Percentiles rank a stretch among this genome's conserved stretches.
Conservation (phyloP, 1,140 invertebrate genomes). For the Nasonia vitripennis region DNA sequence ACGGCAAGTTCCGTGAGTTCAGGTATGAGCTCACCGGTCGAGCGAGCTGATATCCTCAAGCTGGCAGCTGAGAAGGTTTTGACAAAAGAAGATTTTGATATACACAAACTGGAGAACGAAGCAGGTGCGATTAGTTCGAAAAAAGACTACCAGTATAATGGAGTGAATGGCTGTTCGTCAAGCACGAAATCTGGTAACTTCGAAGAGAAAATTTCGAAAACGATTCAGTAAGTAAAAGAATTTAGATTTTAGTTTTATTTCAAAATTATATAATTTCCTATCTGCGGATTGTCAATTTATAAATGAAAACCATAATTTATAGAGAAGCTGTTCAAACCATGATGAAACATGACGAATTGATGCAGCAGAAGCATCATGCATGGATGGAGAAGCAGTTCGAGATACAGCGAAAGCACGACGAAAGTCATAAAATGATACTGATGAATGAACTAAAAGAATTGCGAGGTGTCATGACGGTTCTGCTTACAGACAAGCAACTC, state of each 20-base stretch:
- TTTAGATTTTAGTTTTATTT: neutral
- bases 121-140: neutral
- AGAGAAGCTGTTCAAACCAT: conserved; percentile 53
- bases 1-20: conserved; percentile 31
- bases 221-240: conserved; percentile 38
- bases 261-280: neutral
- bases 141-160: neutral
- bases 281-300: neutral
- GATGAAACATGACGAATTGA: conserved; percentile 58
- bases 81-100: conserved; percentile 27
- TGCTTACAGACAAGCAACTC: conserved; percentile 27
- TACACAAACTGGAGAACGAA: neutral
- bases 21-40: conserved; percentile 36
- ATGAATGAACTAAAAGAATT: conserved; percentile 59
- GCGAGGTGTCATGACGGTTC: conserved; percentile 49
- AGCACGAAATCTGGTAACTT: conserved; percentile 30
- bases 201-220: conserved; percentile 28
- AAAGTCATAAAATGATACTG: conserved; percentile 54
- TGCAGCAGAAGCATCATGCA: conserved; percentile 60
- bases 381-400: conserved; percentile 65
- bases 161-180: neutral
- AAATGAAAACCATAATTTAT: conserved; percentile 25
- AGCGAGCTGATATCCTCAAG: conserved; percentile 36
- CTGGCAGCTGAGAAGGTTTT: conserved; percentile 29
- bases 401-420: conserved; percentile 61